Evolutionary conservation across 92 coral and sea anemone species (phyloP), one percentile per base, ranked within the genome.

Genomic region (Virgularia gustaviana): DNA sequence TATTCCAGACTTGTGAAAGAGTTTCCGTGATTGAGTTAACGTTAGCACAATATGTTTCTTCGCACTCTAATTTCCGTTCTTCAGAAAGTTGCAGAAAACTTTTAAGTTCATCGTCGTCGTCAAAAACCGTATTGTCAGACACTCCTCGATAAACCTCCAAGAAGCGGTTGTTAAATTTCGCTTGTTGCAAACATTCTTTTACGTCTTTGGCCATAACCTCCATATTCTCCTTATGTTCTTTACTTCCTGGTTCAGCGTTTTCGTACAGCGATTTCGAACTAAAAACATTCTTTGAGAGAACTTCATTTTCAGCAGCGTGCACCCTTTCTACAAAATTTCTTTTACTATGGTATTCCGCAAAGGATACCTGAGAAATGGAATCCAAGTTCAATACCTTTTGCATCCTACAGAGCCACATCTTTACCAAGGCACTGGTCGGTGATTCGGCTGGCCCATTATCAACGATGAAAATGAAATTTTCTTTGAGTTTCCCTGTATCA

Each of bases 281-380:
- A 49, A 82, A 82, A 16, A 76, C 41, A 47, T 75, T 75, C n/a
- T 64, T 70, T 18, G 85, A 65, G 6, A 81, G 71, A 0, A 67
- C 85, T 77, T 68, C 75, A 67, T 77, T 77, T 8, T 30, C 83
- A 42, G 61, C 72, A 0, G 83, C 71, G 25, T 70, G 86, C 9
- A 77, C 86, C 42, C 86, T 44, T 62, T 82, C 86, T 6, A 77
- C 87, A 61, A 77, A 77, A 43, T 82, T 82, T 25, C 79, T 24
- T 63, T 77, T 70, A 64, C 79, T 77, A 36, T 82, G 65, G 31
- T 82, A 82, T 49, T 82, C 83, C 1, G 86, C 78, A 32, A 81
- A 63, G 0, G 86, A 82, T 27, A 76, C 65, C 44, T 82, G 86
- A 1, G 60, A 56, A 8, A 82, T 74, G 11, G 27, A 65, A 54